These are phyloP conservation scores for Ornithoptera alexandrae DNA, from an alignment of 2,888 invertebrate genomes.

Conservation along the genomic window DNA sequence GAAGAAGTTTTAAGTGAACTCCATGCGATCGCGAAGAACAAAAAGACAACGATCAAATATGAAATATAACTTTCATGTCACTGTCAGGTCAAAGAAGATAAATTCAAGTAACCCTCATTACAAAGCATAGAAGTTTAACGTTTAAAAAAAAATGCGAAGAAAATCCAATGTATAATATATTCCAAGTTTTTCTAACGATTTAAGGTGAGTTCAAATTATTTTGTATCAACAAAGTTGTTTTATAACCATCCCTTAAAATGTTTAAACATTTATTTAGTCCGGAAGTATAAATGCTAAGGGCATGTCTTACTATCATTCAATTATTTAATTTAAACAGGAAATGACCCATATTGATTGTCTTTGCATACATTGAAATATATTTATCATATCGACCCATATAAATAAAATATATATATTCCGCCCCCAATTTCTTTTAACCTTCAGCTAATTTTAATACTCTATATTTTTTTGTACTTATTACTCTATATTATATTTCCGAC, in stretches of 20 bases:
- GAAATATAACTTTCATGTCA: slow-evolving; percentile 23
- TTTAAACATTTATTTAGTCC: neutral
- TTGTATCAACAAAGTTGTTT: neutral
- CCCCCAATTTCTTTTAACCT: no score
- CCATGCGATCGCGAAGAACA: neutral
- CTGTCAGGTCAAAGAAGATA: slow-evolving; percentile 35
- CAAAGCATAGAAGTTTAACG: slow-evolving; percentile 13
- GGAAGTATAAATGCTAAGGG: neutral
- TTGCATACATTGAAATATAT: no score
- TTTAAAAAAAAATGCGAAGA: slow-evolving; percentile 25
- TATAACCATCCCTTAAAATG: neutral
- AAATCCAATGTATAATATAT: slow-evolving; percentile 19
- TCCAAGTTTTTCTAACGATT: slow-evolving; percentile 7
- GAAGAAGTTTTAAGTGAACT: slow-evolving; percentile 6
- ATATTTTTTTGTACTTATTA: no score
- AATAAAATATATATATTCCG: no score
- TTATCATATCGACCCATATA: no score
- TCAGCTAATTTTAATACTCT: no score
- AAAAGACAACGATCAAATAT: slow-evolving; percentile 9
- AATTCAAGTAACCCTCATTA: slow-evolving; percentile 37
- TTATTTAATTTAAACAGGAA: no score
- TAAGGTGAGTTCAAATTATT: slow-evolving; percentile 18
- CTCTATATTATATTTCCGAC: no score
- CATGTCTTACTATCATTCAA: no score
- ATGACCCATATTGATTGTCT: no score